phyloP scores from a whole-genome alignment of 2,113 vertebrate species.

The Ophiodon elongatus region DNA sequence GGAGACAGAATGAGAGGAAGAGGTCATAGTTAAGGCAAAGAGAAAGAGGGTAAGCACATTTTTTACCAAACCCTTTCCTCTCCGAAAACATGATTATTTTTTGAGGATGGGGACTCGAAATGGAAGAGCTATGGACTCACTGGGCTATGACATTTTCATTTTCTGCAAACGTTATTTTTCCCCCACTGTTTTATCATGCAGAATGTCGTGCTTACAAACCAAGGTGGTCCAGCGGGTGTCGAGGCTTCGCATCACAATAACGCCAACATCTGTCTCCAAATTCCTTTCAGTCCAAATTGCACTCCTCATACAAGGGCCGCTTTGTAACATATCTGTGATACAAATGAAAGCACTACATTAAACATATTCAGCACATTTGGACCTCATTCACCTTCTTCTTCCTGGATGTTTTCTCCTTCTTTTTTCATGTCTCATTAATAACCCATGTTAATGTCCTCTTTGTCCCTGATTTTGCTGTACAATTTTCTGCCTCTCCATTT shows the following conservation, averaged over 20 bases:
- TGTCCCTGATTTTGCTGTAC: conserved; percentile 2
- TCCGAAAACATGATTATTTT: conserved; percentile 51
- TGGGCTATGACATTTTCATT: conserved; percentile 71
- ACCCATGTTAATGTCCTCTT: not conserved
- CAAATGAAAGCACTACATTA: not conserved
- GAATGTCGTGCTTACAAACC: conserved; percentile 57
- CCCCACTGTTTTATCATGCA: conserved; percentile 52
- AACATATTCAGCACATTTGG: not conserved
- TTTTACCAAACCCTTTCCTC: conserved; percentile 43
- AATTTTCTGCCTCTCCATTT: not conserved
- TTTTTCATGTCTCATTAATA: not conserved
- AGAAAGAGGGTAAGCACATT: not conserved
- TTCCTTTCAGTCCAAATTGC: conserved; percentile 14
- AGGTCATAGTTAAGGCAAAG: not conserved
- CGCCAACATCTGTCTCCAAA: conserved; percentile 15
- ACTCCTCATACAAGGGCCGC: not conserved
- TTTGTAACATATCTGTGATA: not conserved
- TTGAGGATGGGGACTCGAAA: conserved; percentile 32
- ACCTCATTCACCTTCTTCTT: not conserved
- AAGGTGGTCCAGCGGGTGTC: conserved; percentile 23
- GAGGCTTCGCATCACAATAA: conserved; percentile 52
- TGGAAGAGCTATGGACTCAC: conserved; percentile 47
- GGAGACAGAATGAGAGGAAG: not conserved
- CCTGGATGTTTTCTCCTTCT: not conserved
- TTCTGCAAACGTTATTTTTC: conserved; percentile 48